Conservation (phyloP, 2,888 invertebrate genomes). For the Linyphia triangularis region DNA sequence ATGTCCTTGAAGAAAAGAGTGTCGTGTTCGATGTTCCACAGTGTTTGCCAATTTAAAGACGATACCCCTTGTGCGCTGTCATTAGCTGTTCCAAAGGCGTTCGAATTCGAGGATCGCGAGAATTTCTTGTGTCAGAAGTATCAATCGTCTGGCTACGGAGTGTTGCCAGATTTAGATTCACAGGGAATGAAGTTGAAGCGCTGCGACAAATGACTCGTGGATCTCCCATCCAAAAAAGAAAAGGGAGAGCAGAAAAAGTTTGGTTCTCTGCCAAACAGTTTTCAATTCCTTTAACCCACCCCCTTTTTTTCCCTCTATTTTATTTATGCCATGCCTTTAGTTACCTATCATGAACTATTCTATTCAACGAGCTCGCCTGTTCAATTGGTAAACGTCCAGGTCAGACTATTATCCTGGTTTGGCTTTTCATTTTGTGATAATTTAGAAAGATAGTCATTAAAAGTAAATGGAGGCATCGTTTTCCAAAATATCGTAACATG, state of each 20-base stretch:
- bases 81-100: not conserved
- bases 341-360: conserved; percentile 22
- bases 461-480: too few relatives aligned
- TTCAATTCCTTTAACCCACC: not conserved
- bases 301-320: not conserved
- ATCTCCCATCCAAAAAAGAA: conserved; percentile 27
- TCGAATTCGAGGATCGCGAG: conserved; percentile 6
- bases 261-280: conserved; percentile 51
- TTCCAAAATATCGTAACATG: too few relatives aligned
- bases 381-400: not conserved
- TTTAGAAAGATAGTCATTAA: not conserved
- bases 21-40: not conserved
- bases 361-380: not conserved
- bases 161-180: conserved; percentile 43
- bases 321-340: not conserved
- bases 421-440: not conserved
- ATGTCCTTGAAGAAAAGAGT: not conserved
- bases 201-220: conserved; percentile 66
- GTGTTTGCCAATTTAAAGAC: not conserved
- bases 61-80: conserved; percentile 5
- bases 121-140: conserved; percentile 4
- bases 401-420: not conserved
- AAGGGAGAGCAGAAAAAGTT: not conserved
- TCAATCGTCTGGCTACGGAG: conserved; percentile 30
- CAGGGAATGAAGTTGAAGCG: conserved; percentile 22